Conservation (phyloP, 1,140 invertebrate species). For the Magallana angulata region DNA sequence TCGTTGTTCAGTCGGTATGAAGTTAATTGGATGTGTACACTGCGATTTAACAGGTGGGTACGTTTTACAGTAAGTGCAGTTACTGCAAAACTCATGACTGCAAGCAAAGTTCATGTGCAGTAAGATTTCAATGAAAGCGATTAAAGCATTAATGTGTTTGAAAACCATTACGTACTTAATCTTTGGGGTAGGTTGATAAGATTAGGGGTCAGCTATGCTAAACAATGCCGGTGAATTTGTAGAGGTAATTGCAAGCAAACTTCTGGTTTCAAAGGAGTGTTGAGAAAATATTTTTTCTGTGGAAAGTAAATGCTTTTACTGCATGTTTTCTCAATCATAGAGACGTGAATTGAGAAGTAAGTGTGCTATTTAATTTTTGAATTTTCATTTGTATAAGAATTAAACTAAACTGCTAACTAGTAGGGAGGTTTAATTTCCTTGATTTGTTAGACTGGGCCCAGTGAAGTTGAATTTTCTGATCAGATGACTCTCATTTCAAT, state of each 20-base stretch:
- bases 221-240: neutral
- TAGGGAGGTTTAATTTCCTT: too few species aligned
- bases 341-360: neutral
- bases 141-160: conserved; percentile 24
- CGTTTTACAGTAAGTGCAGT: neutral
- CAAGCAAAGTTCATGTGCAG: neutral
- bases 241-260: neutral
- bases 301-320: neutral
- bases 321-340: neutral
- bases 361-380: neutral
- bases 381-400: too few species aligned
- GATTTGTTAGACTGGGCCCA: too few species aligned
- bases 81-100: neutral
- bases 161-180: conserved; percentile 22
- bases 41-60: neutral
- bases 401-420: too few species aligned
- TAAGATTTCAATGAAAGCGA: conserved; percentile 1
- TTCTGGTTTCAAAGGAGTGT: conserved; percentile 2
- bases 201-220: neutral
- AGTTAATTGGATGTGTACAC: neutral
- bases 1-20: neutral
- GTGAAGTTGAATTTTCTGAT: too few species aligned
- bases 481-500: too few species aligned
- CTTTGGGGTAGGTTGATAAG: conserved; percentile 27
- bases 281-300: neutral